These are phyloP conservation scores for Sapajus apella DNA, from an alignment of 2,113 vertebrate genomes.

Conservation along the genomic window DNA sequence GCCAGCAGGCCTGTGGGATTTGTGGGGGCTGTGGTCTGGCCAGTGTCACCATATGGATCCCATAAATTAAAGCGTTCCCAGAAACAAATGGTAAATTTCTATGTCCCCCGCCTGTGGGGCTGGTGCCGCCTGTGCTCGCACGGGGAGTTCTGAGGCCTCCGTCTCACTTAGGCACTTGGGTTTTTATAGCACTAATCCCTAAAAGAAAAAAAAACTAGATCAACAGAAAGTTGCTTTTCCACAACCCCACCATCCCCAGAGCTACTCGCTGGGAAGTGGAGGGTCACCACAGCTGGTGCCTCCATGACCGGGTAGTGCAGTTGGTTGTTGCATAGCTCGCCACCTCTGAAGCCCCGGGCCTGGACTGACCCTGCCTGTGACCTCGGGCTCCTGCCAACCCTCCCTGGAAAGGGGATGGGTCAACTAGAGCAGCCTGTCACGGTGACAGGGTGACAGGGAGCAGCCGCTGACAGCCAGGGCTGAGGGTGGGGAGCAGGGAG, in stretches of 20 bases:
- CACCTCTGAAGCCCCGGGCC: neutral
- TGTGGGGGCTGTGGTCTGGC: conserved; percentile 46
- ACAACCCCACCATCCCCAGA: fast-evolving
- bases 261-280: fast-evolving
- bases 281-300: neutral
- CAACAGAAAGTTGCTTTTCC: neutral
- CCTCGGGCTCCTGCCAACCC: neutral
- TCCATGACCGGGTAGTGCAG: fast-evolving
- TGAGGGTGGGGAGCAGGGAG: fast-evolving
- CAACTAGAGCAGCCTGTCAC: fast-evolving
- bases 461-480: fast-evolving
- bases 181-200: conserved; percentile 40
- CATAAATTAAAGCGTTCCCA: conserved; percentile 83
- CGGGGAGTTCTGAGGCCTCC: conserved; percentile 9
- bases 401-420: neutral
- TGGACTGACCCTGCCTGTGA: no score
- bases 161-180: neutral
- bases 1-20: conserved; percentile 60
- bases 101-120: conserved; percentile 22
- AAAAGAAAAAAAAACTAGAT: neutral
- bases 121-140: conserved; percentile 51
- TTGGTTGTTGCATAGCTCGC: neutral
- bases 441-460: neutral
- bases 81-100: conserved; percentile 76
- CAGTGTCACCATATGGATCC: conserved; percentile 80